phyloP scores from a whole-genome alignment of 2,888 invertebrate genomes.

The Rosalia funebris region DNA sequence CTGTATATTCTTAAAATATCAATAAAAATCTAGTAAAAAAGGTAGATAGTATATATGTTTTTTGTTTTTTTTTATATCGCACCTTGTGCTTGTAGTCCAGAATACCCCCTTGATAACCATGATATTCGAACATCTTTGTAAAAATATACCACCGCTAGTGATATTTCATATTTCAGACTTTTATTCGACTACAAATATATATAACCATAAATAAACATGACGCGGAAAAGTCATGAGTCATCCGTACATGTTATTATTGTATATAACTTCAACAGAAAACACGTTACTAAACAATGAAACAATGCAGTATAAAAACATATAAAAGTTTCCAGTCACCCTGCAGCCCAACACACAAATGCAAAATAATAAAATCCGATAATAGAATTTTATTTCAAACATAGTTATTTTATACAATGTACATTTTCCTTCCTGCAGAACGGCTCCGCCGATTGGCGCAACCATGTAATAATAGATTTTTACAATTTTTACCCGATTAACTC shows the following conservation, averaged over 20 bases:
- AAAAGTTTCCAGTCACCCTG: background rate
- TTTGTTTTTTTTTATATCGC: no score
- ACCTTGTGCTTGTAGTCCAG: no score
- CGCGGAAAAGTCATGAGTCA: no score
- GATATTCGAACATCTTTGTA: no score
- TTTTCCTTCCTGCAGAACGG: background rate
- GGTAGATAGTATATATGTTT: no score
- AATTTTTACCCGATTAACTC: background rate
- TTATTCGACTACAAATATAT: no score
- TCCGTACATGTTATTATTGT: background rate
- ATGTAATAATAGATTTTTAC: background rate
- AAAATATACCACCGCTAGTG: no score
- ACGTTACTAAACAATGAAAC: slow-evolving; percentile 1
- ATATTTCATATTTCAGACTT: no score
- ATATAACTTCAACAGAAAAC: background rate
- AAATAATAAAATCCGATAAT: background rate
- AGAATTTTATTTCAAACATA: background rate
- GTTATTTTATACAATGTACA: background rate
- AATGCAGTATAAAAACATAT: background rate
- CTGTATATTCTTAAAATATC: no score
- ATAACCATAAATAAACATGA: no score
- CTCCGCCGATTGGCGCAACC: background rate
- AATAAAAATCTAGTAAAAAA: no score
- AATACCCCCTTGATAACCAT: no score
- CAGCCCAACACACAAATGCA: background rate